These are phyloP conservation scores for Pristiophorus japonicus DNA, from an alignment of 2,113 vertebrate species.

Conservation along the genomic window DNA sequence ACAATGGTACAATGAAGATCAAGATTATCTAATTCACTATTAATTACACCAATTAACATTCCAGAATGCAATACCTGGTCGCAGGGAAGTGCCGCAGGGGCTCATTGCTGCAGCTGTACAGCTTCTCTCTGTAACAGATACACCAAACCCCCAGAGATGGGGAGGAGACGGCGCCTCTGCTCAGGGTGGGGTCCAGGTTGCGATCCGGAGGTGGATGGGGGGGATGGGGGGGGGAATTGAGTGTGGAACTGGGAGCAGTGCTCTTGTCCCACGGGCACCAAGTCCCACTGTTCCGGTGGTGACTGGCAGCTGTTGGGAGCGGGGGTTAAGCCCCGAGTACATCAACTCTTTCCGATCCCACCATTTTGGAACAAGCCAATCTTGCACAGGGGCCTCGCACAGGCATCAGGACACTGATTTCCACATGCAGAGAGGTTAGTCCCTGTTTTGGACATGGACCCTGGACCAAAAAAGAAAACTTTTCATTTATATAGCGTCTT, in stretches of 20 bases:
- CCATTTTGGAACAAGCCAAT: background rate
- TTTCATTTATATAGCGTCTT: too few species aligned
- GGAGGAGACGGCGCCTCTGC: too few species aligned
- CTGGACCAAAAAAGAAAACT: too few species aligned
- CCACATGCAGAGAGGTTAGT: background rate
- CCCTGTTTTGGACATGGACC: background rate
- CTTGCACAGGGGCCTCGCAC: background rate
- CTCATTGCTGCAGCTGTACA: background rate
- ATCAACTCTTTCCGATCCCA: background rate
- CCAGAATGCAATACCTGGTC: background rate
- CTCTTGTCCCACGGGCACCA: background rate
- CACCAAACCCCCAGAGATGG: background rate
- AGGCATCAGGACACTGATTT: background rate
- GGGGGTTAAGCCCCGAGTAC: background rate
- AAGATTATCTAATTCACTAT: background rate
- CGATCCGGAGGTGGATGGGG: background rate
- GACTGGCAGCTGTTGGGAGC: background rate
- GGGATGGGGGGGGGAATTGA: background rate
- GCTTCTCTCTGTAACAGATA: background rate
- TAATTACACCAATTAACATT: constrained; percentile 32
- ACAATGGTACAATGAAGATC: background rate
- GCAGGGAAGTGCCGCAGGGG: background rate
- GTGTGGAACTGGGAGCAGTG: background rate
- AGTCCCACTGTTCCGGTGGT: background rate
- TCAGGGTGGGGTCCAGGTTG: background rate